Evolutionary conservation across 2,113 vertebrate species (phyloP).

Genomic region (Alethe castanea): DNA sequence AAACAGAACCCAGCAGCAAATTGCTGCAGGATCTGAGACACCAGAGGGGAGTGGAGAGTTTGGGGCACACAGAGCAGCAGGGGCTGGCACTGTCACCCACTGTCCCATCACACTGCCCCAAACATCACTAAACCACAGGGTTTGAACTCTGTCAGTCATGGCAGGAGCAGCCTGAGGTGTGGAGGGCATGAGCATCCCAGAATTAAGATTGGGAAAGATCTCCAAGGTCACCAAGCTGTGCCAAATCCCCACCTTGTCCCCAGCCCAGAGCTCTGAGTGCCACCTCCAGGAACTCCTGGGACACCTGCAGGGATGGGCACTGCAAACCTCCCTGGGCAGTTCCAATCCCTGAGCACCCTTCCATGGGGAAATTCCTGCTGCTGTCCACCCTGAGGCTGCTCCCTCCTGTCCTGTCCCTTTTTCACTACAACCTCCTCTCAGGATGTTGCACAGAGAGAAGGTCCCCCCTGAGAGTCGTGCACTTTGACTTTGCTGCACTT

Average conservation of each 20-base stretch:
- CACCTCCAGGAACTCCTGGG: rapidly evolving
- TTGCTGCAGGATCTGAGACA: background rate
- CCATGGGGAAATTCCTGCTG: background rate
- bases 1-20: background rate
- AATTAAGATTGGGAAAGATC: rapidly evolving
- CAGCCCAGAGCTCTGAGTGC: background rate
- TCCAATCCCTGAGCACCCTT: rapidly evolving
- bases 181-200: background rate
- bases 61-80: background rate
- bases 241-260: background rate
- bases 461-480: rapidly evolving
- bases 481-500: background rate
- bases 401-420: background rate
- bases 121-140: rapidly evolving
- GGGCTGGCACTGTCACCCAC: rapidly evolving
- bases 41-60: rapidly evolving
- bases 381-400: rapidly evolving
- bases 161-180: background rate
- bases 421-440: background rate
- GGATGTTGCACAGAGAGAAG: rapidly evolving
- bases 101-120: rapidly evolving
- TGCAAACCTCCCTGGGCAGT: background rate
- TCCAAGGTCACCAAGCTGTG: rapidly evolving
- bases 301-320: background rate
- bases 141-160: rapidly evolving